Percentiles rank a stretch among this genome's conserved stretches.
Conservation (phyloP, 2,888 invertebrate genomes). For the Sturmia bella region DNA sequence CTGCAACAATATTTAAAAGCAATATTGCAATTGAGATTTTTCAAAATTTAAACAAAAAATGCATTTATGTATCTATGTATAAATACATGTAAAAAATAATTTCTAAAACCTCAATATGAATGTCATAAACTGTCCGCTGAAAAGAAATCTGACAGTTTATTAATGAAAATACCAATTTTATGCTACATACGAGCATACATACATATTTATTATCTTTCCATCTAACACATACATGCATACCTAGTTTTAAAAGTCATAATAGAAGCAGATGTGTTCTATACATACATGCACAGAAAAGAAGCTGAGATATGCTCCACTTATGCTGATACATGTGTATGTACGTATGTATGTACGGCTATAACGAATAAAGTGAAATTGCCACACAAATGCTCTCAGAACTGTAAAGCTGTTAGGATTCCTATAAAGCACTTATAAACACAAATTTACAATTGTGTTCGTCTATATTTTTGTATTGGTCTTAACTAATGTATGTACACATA, state of each 20-base stretch:
- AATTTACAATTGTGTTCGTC: background rate
- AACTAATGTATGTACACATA: background rate
- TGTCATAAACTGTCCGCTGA: slow-evolving; percentile 67
- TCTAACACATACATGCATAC: background rate
- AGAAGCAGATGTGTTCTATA: background rate
- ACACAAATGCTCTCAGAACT: background rate
- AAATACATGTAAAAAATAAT: slow-evolving; percentile 55
- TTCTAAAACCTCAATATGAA: slow-evolving; percentile 69
- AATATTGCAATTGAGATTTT: too few relatives aligned
- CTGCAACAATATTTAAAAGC: too few relatives aligned
- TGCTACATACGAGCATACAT: too few relatives aligned
- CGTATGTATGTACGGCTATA: background rate
- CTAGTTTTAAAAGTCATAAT: slow-evolving; percentile 5
- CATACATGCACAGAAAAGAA: background rate
- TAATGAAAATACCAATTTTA: slow-evolving; percentile 62
- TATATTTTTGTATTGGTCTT: slow-evolving; percentile 22
- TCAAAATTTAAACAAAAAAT: too few relatives aligned
- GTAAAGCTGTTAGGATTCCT: background rate
- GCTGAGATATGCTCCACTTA: too few relatives aligned
- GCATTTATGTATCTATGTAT: background rate
- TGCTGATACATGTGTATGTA: background rate
- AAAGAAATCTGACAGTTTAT: slow-evolving; percentile 63
- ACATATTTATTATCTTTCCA: background rate
- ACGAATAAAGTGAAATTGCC: background rate
- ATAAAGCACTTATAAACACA: background rate